Base-by-base conservation (phyloP, 1,140 invertebrate genomes). In the Drosophila ironensis region DNA sequence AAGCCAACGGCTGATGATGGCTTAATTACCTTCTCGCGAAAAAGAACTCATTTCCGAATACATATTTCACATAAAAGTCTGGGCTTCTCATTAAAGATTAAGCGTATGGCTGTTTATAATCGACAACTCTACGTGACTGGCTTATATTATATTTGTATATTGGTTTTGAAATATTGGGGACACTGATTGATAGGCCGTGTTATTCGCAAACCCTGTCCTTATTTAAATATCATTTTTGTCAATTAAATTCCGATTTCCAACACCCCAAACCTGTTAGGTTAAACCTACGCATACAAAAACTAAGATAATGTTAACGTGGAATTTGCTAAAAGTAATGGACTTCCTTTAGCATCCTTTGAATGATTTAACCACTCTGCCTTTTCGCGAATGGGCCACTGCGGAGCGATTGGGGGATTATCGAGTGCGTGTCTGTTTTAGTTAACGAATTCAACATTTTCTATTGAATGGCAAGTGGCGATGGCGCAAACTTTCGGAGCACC, bases 381-480 rank as follows among this genome's bases (percentile, higher is more conserved):
- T 5, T 8, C 8, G 22, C 14, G 8, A 42, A 24, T 7, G 7
- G 19, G 7, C 24, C 59, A 61, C 59, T 47, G 59, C 47, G 6
- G n/a, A 8, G 17, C 41, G 19, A 38, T 54, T 42, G 41, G 42
- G 52, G 64, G 51, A 69, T 69, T 69, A 69, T 69, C 38, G 66
- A 57, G 52, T 69, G 63, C 64, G 63, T 69, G 66, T 64, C 24
- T 38, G 30, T 50, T 57, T 57, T 44, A 46, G 37, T 69, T 68
- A 69, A 40, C 44, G 37, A 47, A 47, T 35, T 47, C 41, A 68
- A 56, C 42, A 24, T 54, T 68, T 37, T 56, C 35, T 20, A 68
- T 68, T 41, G 40, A 54, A 53, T 17, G 48, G 60, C 38, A 67
- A 53, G 40, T 67, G 50, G 60, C 63, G 42, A 47, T 52, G 53